These are phyloP conservation scores for Baccha elongata DNA, from an alignment of 2,888 invertebrate species.

Conservation along the genomic window DNA sequence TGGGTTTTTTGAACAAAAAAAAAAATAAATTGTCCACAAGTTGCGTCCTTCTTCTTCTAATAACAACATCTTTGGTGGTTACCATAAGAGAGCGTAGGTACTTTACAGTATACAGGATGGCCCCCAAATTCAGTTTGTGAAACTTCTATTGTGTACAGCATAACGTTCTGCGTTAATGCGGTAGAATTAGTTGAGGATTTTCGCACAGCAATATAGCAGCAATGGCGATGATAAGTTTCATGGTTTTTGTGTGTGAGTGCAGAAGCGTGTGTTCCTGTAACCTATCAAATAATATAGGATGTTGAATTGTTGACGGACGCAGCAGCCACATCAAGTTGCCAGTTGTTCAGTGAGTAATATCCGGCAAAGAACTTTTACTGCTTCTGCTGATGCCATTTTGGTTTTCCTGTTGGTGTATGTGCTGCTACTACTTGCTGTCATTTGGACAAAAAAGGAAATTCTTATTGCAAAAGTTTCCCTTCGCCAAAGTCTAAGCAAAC, in stretches of 20 bases:
- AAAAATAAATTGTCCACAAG: constrained; percentile 55
- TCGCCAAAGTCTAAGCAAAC: constrained; percentile 56
- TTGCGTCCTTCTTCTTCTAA: constrained; percentile 29
- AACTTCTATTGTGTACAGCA: constrained; percentile 29
- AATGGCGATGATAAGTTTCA: constrained; percentile 48
- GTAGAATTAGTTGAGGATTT: constrained; percentile 69
- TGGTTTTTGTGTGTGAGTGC: constrained; percentile 46
- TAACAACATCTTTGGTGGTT: constrained; percentile 39
- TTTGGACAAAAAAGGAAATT: constrained; percentile 47
- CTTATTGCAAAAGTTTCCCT: constrained; percentile 69
- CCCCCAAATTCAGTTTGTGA: constrained; percentile 20
- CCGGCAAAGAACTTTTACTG: constrained; percentile 57
- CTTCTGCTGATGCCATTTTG: constrained; percentile 41
- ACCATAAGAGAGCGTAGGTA: constrained; percentile 48
- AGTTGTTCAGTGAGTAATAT: constrained; percentile 68
- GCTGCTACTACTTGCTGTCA: constrained; percentile 33
- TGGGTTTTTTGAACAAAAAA: constrained; percentile 7
- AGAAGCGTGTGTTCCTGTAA: constrained; percentile 17
- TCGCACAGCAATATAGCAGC: constrained; percentile 56
- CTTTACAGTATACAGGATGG: constrained; percentile 7
- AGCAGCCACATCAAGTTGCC: constrained; percentile 57
- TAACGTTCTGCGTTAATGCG: constrained; percentile 65
- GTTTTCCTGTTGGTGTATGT: not conserved
- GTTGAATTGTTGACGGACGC: constrained; percentile 46
- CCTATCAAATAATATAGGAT: constrained; percentile 17